Conservation (phyloP, 2,888 invertebrate species). For the Yponomeuta sedellus region DNA sequence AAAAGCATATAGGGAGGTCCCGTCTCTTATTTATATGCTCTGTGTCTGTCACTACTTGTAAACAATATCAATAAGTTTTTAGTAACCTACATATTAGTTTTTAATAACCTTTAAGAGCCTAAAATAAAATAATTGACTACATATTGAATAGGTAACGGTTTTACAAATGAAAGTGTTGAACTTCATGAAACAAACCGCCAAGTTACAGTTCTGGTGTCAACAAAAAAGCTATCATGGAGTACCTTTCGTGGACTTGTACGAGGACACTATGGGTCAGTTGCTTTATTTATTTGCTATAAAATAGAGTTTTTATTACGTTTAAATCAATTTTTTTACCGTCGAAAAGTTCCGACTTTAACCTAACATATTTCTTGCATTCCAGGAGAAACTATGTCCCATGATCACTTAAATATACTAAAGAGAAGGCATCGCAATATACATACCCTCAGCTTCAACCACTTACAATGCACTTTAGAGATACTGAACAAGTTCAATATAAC, state of each 20-base stretch:
- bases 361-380: slow-evolving; percentile 17
- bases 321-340: slow-evolving; percentile 5
- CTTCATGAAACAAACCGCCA: slow-evolving; percentile 1
- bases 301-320: no score
- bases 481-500: slow-evolving; percentile 62
- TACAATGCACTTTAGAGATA: slow-evolving; percentile 50
- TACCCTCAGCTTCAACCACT: slow-evolving; percentile 39
- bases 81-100: no score
- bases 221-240: slow-evolving; percentile 30
- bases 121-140: no score
- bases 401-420: slow-evolving; percentile 35
- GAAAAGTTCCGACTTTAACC: background rate
- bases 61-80: no score
- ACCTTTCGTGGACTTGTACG: slow-evolving; percentile 52
- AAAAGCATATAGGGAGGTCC: no score
- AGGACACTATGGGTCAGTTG: slow-evolving; percentile 49
- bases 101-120: no score
- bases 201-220: background rate
- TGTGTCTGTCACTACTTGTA: no score
- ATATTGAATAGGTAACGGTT: background rate
- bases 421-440: slow-evolving; percentile 54
- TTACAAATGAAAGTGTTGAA: background rate
- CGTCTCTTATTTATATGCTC: no score
- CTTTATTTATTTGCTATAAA: background rate
- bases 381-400: slow-evolving; percentile 43